Evolutionary conservation across 2,113 vertebrate species (phyloP).

Genomic region (Barnardius zonarius): DNA sequence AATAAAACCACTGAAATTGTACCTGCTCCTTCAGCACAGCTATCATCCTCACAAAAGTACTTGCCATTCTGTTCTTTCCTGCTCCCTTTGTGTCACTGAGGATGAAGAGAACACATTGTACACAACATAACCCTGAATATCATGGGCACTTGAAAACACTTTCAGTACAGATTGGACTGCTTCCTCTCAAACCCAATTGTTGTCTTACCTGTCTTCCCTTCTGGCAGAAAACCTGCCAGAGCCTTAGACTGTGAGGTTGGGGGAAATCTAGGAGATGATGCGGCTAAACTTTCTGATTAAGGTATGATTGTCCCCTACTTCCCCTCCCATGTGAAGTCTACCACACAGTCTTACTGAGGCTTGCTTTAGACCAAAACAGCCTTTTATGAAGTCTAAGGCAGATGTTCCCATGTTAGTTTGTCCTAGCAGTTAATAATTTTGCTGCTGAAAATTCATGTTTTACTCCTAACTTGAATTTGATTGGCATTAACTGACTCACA

Average conservation of each 20-base stretch:
- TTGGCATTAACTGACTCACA: not conserved
- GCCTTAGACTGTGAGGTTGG: not conserved
- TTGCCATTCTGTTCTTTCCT: not conserved
- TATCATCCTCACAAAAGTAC: not conserved
- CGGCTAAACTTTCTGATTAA: not conserved
- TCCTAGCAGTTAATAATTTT: not conserved
- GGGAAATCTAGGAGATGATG: not conserved
- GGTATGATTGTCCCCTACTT: rapidly evolving
- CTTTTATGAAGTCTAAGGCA: not conserved
- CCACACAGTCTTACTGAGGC: not conserved
- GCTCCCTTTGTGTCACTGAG: not conserved
- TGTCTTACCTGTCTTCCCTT: not conserved
- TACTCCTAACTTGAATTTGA: not conserved
- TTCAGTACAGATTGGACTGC: not conserved
- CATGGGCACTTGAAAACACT: not conserved
- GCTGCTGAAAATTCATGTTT: not conserved
- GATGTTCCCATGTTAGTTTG: not conserved
- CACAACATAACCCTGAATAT: not conserved
- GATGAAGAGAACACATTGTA: not conserved
- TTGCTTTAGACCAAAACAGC: not conserved
- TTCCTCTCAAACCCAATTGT: not conserved
- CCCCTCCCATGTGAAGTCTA: not conserved
- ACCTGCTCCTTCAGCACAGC: not conserved
- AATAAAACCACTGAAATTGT: not conserved
- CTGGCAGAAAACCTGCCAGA: not conserved